Evolutionary conservation across 1,140 invertebrate species (phyloP).

Genomic region (Drosophila obscura): DNA sequence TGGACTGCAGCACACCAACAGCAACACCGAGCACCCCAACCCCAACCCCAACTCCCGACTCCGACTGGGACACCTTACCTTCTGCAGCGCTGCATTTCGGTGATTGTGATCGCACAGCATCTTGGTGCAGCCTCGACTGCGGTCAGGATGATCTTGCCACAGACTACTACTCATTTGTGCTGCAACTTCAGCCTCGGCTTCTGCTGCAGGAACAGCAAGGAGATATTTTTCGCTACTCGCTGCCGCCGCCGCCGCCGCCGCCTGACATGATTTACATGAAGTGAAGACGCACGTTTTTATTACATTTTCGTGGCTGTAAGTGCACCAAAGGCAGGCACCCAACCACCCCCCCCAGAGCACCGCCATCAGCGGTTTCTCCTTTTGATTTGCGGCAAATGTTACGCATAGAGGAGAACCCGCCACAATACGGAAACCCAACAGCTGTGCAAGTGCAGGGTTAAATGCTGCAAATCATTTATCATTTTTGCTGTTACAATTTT

Average conservation of each 20-base stretch:
- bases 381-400: slow-evolving; percentile 72
- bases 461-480: slow-evolving; percentile 71
- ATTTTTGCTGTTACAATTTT: slow-evolving; percentile 77
- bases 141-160: slow-evolving; percentile 56
- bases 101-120: slow-evolving; percentile 71
- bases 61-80: slow-evolving; percentile 48
- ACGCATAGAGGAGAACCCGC: slow-evolving; percentile 38
- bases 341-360: slow-evolving; percentile 25
- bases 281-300: slow-evolving; percentile 80
- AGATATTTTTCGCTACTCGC: slow-evolving; percentile 76
- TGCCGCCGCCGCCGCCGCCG: slow-evolving; percentile 43
- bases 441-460: slow-evolving; percentile 75
- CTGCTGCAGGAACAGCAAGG: slow-evolving; percentile 15
- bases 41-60: slow-evolving; percentile 14
- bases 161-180: slow-evolving; percentile 68
- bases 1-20: slow-evolving; percentile 19
- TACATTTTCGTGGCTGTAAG: slow-evolving; percentile 80
- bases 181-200: slow-evolving; percentile 38
- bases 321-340: slow-evolving; percentile 49
- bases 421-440: slow-evolving; percentile 65
- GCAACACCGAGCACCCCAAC: too few relatives aligned
- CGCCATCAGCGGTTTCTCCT: slow-evolving; percentile 47
- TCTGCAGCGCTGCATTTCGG: slow-evolving; percentile 34
- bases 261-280: slow-evolving; percentile 80
- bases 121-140: background rate